phyloP scores from a whole-genome alignment of 2,797 vertebrate species.

The Rhodeus uyekii region DNA sequence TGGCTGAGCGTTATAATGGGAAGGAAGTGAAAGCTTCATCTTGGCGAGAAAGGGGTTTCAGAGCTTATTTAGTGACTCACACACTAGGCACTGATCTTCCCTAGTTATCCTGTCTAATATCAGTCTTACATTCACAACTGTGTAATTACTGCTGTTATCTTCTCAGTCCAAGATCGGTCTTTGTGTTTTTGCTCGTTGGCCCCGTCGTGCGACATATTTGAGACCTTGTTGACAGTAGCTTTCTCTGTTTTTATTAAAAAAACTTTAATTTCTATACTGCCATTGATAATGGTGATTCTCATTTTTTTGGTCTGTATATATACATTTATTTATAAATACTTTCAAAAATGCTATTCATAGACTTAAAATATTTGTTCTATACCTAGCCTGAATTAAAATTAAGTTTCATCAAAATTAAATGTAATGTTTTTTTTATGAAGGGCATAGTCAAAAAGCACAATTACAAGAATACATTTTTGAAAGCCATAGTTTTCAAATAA shows the following conservation, averaged over 20 bases:
- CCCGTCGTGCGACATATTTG: background rate
- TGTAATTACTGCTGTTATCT: conserved; percentile 74
- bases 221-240: background rate
- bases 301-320: background rate
- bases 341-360: background rate
- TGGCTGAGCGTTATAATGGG: conserved; percentile 12
- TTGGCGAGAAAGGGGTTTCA: background rate
- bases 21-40: conserved; percentile 16
- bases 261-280: background rate
- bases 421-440: no score
- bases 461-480: background rate
- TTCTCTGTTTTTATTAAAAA: background rate
- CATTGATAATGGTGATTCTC: background rate
- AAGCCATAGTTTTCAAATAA: background rate
- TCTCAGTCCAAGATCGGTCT: conserved; percentile 45
- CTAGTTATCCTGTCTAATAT: conserved; percentile 67
- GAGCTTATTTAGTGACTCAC: background rate
- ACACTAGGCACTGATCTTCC: conserved; percentile 59
- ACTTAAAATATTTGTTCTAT: background rate
- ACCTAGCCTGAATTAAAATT: background rate
- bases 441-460: no score
- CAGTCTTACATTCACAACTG: conserved; percentile 70
- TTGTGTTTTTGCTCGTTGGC: conserved; percentile 48
- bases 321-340: background rate
- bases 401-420: background rate